A percentile compares a stretch with the other conserved stretches of the same genome.
Evolutionary conservation across 2,888 invertebrate genomes (phyloP).

Genomic region (Sepiola atlantica): DNA sequence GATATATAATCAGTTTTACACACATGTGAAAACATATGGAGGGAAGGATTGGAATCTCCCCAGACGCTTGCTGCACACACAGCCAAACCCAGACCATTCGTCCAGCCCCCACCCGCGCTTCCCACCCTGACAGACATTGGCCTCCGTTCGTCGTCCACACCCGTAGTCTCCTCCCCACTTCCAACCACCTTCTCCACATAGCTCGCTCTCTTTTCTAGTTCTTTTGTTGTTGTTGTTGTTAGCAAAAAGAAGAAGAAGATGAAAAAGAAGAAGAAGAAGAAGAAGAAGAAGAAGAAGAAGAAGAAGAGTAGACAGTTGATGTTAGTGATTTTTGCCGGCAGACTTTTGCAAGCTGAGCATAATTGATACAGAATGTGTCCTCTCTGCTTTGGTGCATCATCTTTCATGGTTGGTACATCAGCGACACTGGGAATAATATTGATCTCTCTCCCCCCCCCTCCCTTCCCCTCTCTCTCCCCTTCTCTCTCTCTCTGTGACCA

Average conservation of each 20-base stretch:
- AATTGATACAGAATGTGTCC: conserved; percentile 32
- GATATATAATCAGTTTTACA: conserved; percentile 32
- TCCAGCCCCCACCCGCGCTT: background rate
- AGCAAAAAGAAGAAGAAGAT: background rate
- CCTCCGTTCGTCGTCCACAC: background rate
- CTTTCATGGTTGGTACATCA: conserved; percentile 22
- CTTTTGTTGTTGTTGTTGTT: background rate
- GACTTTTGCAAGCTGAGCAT: conserved; percentile 32
- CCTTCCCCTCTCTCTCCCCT: no score
- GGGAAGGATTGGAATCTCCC: conserved; percentile 12
- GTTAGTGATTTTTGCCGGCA: conserved; percentile 32
- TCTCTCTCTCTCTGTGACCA: background rate
- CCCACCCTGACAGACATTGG: background rate
- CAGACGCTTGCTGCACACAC: background rate
- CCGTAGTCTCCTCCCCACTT: background rate
- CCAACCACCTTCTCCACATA: background rate
- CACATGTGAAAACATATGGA: conserved; percentile 20
- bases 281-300: no score
- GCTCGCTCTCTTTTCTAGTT: background rate
- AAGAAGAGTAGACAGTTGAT: conserved; percentile 4
- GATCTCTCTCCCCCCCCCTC: background rate
- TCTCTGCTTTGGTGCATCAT: background rate
- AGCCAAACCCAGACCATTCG: background rate
- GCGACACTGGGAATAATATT: background rate
- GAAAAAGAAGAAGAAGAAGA: background rate